phyloP scores from a whole-genome alignment of 2,113 vertebrate genomes.

The Melozone crissalis region DNA sequence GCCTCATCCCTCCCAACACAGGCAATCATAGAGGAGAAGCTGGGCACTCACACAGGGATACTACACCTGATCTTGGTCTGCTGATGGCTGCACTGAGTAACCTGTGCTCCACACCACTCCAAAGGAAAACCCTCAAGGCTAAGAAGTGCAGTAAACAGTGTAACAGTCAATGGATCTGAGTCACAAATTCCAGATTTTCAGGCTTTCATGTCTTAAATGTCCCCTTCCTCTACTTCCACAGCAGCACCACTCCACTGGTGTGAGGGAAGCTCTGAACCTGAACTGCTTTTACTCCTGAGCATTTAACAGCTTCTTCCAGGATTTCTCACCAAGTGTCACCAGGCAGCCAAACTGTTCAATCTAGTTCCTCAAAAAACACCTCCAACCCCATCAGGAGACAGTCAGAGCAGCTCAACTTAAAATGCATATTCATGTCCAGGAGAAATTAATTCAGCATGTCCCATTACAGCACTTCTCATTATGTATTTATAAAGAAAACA shows the following conservation, averaged over 20 bases:
- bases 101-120: background rate
- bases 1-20: background rate
- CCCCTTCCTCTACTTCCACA: background rate
- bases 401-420: background rate
- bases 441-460: background rate
- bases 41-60: background rate
- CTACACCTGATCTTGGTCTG: background rate
- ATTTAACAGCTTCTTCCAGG: slow-evolving; percentile 36
- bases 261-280: background rate
- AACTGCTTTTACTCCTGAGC: background rate
- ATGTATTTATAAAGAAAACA: background rate
- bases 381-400: background rate
- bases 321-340: background rate
- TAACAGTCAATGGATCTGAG: background rate
- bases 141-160: background rate
- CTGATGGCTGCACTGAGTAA: background rate
- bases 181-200: background rate
- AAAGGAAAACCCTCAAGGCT: background rate
- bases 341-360: background rate
- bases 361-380: background rate
- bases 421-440: background rate
- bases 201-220: background rate
- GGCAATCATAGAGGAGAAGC: background rate
- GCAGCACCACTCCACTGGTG: background rate
- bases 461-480: background rate